Conservation (phyloP, 2,113 vertebrate genomes). For the Ophiodon elongatus region DNA sequence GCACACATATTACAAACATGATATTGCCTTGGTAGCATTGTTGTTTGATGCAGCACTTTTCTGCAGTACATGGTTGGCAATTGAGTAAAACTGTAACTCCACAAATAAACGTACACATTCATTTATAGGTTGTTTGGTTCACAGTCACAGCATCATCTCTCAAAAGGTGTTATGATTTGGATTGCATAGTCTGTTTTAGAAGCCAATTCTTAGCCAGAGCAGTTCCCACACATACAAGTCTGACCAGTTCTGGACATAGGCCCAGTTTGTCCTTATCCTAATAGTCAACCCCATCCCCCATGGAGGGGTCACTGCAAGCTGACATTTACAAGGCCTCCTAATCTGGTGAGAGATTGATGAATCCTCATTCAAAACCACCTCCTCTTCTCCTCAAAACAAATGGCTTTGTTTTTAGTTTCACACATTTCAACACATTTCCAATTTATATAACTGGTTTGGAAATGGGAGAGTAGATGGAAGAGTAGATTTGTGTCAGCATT, state of each 20-base stretch:
- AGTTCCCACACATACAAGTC: constrained; percentile 25
- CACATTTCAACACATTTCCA: constrained; percentile 21
- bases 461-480: constrained; percentile 20
- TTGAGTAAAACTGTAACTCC: constrained; percentile 17
- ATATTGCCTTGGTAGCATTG: neutral
- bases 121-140: neutral
- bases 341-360: constrained; percentile 77
- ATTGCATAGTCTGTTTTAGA: neutral
- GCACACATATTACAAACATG: neutral
- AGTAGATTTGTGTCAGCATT: constrained; percentile 43
- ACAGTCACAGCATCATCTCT: neutral
- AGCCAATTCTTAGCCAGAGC: constrained; percentile 2
- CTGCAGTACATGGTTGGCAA: neutral
- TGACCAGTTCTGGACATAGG: constrained; percentile 34
- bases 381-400: constrained; percentile 36
- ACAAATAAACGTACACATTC: neutral
- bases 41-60: neutral
- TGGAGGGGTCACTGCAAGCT: constrained; percentile 69
- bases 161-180: constrained; percentile 2
- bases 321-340: constrained; percentile 77
- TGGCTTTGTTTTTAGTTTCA: constrained; percentile 37
- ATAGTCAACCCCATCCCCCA: constrained; percentile 65
- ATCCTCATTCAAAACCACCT: constrained; percentile 45
- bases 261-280: constrained; percentile 57
- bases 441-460: constrained; percentile 1